Percentiles rank a stretch among this genome's conserved stretches.
phyloP scores from a whole-genome alignment of 2,888 invertebrate genomes.

The Schrankia costaestrigalis region DNA sequence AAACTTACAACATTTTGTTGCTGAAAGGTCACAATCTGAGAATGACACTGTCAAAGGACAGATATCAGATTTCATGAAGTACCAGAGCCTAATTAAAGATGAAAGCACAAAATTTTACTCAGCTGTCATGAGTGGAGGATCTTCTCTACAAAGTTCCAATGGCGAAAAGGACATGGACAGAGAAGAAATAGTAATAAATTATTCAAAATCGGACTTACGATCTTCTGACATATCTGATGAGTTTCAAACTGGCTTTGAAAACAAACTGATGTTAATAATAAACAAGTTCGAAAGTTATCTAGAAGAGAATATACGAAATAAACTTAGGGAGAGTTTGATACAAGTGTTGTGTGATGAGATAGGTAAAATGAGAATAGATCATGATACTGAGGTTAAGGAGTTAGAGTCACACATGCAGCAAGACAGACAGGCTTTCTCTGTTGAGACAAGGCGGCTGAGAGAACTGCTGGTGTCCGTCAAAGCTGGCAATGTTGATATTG shows the following conservation, averaged over 20 bases:
- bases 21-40: slow-evolving; percentile 54
- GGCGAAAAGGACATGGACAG: slow-evolving; percentile 76
- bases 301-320: slow-evolving; percentile 66
- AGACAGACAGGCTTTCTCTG: slow-evolving; percentile 78
- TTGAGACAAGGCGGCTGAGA: slow-evolving; percentile 76
- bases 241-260: slow-evolving; percentile 63
- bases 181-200: slow-evolving; percentile 68
- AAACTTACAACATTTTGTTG: slow-evolving; percentile 62
- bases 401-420: slow-evolving; percentile 71
- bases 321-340: slow-evolving; percentile 78
- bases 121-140: slow-evolving; percentile 64
- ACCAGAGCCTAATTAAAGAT: slow-evolving; percentile 66
- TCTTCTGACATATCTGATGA: slow-evolving; percentile 62
- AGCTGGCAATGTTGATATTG: slow-evolving; percentile 79
- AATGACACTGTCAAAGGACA: slow-evolving; percentile 67
- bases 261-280: slow-evolving; percentile 52
- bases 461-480: slow-evolving; percentile 80
- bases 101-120: slow-evolving; percentile 71
- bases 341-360: slow-evolving; percentile 79
- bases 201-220: slow-evolving; percentile 64
- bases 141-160: slow-evolving; percentile 64
- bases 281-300: slow-evolving; percentile 60
- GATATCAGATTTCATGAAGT: slow-evolving; percentile 70
- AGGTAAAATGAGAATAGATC: slow-evolving; percentile 66
- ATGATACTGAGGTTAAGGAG: slow-evolving; percentile 62